phyloP scores from a whole-genome alignment of 2,797 vertebrate species.

The Coracias cyanogaster region DNA sequence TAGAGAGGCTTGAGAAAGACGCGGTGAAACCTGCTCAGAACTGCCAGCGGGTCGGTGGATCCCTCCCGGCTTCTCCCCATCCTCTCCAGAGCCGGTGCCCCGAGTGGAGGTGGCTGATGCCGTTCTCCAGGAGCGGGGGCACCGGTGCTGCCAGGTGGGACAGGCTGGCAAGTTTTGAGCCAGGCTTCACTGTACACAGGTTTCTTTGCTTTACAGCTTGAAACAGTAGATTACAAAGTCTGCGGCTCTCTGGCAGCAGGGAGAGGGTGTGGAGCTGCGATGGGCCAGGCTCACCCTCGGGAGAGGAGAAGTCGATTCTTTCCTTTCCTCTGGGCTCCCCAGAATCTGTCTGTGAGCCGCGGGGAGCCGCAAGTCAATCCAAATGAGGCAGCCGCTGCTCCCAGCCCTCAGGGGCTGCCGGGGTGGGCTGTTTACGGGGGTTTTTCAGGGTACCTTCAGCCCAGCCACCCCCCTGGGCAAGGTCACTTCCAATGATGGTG shows the following conservation, averaged over 20 bases:
- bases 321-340: not conserved
- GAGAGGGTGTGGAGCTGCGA: not conserved
- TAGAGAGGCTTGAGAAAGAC: not conserved
- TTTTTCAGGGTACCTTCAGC: constrained; percentile 58
- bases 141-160: not conserved
- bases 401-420: not conserved
- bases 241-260: not conserved
- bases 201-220: constrained; percentile 12
- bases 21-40: constrained; percentile 20
- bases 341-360: not conserved
- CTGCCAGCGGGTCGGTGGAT: not conserved
- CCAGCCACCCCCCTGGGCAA: constrained; percentile 58
- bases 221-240: not conserved
- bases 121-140: fast-evolving
- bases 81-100: not conserved
- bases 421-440: not conserved
- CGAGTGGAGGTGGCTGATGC: not conserved
- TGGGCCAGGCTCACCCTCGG: not conserved
- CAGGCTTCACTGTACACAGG: not conserved
- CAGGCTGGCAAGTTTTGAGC: not conserved
- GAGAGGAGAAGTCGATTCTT: not conserved
- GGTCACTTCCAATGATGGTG: constrained; percentile 45
- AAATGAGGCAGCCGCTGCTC: constrained; percentile 14
- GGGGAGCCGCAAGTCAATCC: not conserved
- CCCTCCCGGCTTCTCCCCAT: not conserved